Conservation (phyloP, 2,113 vertebrate genomes). For the Silurus glanis region DNA sequence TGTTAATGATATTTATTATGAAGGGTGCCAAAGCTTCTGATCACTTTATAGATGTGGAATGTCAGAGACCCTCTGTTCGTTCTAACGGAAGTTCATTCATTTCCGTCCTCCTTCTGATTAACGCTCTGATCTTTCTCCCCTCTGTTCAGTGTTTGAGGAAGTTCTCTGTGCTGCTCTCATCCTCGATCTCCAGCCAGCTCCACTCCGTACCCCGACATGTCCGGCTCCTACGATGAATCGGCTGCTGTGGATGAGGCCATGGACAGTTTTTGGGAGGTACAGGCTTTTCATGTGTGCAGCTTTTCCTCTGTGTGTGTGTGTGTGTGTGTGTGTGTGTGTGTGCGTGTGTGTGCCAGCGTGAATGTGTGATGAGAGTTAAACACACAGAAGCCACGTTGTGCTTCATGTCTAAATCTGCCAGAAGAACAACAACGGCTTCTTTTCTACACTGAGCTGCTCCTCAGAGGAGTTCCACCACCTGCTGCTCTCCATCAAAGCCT, state of each 20-base stretch:
- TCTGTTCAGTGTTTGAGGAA: slow-evolving; percentile 72
- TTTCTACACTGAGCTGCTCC: slow-evolving; percentile 15
- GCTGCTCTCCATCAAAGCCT: slow-evolving; percentile 20
- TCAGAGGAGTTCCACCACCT: slow-evolving; percentile 34
- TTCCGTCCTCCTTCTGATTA: not conserved
- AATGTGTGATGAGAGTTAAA: slow-evolving; percentile 25
- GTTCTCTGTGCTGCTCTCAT: slow-evolving; percentile 67
- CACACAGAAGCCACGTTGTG: slow-evolving; percentile 45
- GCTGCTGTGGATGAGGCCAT: slow-evolving; percentile 85
- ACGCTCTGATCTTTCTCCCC: not conserved
- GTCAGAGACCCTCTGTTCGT: not conserved
- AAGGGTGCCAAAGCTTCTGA: not conserved
- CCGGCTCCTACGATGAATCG: slow-evolving; percentile 91
- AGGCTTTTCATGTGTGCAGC: slow-evolving; percentile 23
- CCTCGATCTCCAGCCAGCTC: slow-evolving; percentile 64
- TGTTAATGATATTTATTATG: not conserved
- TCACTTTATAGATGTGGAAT: not conserved
- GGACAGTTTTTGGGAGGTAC: slow-evolving; percentile 99
- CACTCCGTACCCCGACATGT: slow-evolving; percentile 80
- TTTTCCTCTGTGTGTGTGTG: slow-evolving; percentile 11
- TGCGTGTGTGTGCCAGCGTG: slow-evolving; percentile 25
- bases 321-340: not conserved
- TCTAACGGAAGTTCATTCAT: not conserved
- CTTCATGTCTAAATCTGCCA: slow-evolving; percentile 39
- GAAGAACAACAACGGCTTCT: slow-evolving; percentile 39